phyloP scores from a whole-genome alignment of 2,797 vertebrate genomes.

The Xiphorhynchus erythropygius region DNA sequence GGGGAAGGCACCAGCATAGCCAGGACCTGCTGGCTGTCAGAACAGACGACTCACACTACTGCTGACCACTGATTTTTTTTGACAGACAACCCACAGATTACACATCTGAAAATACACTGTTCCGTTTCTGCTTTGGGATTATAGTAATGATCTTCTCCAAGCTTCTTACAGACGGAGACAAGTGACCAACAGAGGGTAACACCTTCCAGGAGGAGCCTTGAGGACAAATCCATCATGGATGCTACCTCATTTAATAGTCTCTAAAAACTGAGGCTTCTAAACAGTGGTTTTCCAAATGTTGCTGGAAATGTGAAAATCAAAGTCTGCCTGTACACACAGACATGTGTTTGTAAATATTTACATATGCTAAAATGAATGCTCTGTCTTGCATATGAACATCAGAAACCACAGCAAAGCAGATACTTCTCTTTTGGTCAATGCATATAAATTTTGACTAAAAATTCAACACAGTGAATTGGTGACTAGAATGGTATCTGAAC shows the following conservation, averaged over 20 bases:
- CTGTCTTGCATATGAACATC: not conserved
- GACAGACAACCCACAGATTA: not conserved
- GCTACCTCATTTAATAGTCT: not conserved
- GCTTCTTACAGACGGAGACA: not conserved
- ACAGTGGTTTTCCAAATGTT: not conserved
- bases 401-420: conserved; percentile 11
- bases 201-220: not conserved
- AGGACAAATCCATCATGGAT: not conserved
- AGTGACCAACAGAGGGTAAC: rapidly evolving
- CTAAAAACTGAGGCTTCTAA: not conserved
- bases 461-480: not conserved
- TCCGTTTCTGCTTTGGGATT: not conserved
- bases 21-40: not conserved
- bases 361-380: not conserved
- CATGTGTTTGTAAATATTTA: not conserved
- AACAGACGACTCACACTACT: not conserved
- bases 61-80: not conserved
- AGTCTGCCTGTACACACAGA: not conserved
- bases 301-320: not conserved
- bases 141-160: not conserved
- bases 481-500: not conserved
- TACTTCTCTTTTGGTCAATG: not conserved
- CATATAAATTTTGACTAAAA: not conserved
- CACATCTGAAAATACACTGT: conserved; percentile 32
- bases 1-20: not conserved